Conservation (phyloP, 2,113 vertebrate species). For the Hypocryptadius cinnamomeus region DNA sequence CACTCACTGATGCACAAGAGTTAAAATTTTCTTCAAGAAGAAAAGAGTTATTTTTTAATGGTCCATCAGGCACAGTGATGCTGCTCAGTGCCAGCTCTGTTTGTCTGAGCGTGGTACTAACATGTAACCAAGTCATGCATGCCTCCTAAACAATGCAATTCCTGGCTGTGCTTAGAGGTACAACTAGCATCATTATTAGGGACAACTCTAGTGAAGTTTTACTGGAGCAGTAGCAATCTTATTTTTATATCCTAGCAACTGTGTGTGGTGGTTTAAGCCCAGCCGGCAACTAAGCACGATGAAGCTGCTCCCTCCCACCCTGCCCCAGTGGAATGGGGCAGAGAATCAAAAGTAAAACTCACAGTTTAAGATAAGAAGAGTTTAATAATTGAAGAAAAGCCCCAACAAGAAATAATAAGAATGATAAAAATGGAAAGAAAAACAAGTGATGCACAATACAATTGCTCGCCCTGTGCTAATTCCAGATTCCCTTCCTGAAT, state of each 20-base stretch:
- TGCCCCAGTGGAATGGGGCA: neutral
- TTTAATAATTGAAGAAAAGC: neutral
- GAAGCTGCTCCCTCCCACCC: neutral
- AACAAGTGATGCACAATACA: neutral
- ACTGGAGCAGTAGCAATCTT: too few species aligned
- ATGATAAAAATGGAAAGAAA: neutral
- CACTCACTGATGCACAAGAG: neutral
- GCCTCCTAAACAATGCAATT: accelerated
- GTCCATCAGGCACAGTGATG: neutral
- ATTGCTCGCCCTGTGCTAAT: neutral
- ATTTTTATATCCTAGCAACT: neutral
- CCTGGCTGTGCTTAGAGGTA: too few species aligned
- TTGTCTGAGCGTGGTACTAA: neutral
- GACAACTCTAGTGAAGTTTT: neutral
- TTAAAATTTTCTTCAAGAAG: neutral
- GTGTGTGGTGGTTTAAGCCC: neutral
- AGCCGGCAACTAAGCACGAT: neutral
- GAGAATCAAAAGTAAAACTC: neutral
- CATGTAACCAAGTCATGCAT: accelerated
- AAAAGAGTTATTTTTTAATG: neutral
- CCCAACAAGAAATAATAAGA: neutral
- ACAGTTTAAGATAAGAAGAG: neutral
- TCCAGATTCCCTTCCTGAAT: neutral
- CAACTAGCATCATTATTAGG: accelerated
- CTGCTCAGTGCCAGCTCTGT: neutral